These are phyloP conservation scores for Piaya cayana DNA, from an alignment of 2,113 vertebrate genomes.

Conservation along the genomic window DNA sequence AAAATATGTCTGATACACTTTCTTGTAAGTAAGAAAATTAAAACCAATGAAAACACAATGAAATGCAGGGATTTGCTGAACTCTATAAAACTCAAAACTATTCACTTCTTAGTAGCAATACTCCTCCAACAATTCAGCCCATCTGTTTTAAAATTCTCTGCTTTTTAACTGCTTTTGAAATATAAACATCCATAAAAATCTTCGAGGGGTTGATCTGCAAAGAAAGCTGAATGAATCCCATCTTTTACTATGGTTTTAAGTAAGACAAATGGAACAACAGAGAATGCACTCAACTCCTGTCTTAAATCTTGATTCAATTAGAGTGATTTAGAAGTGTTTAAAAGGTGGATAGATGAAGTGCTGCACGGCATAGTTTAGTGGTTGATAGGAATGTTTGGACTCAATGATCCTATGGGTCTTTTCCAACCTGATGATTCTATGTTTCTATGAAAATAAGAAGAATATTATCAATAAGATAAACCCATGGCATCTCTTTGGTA, in stretches of 20 bases:
- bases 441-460: neutral
- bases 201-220: neutral
- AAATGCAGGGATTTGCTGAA: neutral
- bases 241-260: neutral
- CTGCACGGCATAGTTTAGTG: too few relatives aligned
- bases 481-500: rapidly evolving
- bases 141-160: neutral
- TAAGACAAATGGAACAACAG: neutral
- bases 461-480: neutral
- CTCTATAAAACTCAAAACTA: neutral
- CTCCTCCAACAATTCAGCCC: neutral
- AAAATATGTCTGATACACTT: neutral
- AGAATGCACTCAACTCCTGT: neutral
- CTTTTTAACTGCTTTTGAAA: neutral
- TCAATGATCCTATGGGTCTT: too few relatives aligned
- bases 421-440: too few relatives aligned
- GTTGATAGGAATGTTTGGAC: too few relatives aligned
- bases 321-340: neutral
- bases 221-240: neutral
- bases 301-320: neutral
- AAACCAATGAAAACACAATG: neutral
- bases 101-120: neutral
- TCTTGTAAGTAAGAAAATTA: neutral
- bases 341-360: too few relatives aligned
- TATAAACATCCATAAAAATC: neutral